These are phyloP conservation scores for Opisthocomus hoazin DNA, from an alignment of 2,113 vertebrate genomes.

Conservation along the genomic window DNA sequence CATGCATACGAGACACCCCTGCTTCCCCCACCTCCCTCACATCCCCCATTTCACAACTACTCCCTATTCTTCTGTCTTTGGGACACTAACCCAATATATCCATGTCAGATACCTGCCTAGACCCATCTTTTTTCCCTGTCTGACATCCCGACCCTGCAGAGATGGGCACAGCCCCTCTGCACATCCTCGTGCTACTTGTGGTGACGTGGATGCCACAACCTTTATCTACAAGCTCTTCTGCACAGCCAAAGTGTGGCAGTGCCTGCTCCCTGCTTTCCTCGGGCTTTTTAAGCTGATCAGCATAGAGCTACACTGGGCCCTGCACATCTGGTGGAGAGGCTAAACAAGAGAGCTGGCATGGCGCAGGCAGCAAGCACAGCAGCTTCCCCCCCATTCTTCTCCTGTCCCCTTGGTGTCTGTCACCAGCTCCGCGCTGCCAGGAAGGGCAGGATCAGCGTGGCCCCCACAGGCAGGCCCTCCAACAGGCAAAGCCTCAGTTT, in stretches of 20 bases:
- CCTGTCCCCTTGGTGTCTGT: background rate
- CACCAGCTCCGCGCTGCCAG: background rate
- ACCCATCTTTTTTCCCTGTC: background rate
- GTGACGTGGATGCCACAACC: background rate
- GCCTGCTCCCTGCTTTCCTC: background rate
- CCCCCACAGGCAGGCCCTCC: background rate
- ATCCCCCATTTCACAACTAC: background rate
- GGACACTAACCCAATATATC: too few species aligned
- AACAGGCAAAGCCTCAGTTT: background rate
- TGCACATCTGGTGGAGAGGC: background rate
- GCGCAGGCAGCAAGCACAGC: background rate
- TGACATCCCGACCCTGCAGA: background rate
- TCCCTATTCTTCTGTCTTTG: background rate
- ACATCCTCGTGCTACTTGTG: background rate
- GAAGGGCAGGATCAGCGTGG: background rate
- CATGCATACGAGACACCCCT: background rate
- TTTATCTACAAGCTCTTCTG: background rate
- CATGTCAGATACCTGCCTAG: accelerated
- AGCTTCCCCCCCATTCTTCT: background rate
- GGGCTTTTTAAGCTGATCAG: background rate
- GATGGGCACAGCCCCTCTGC: background rate
- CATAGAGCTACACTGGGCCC: background rate
- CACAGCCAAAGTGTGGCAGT: background rate
- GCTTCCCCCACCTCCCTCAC: background rate
- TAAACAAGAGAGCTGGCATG: background rate